Percentiles rank a stretch among this genome's conserved stretches.
Evolutionary conservation across 2,113 vertebrate species (phyloP).

Genomic region (Gallinago undulata): DNA sequence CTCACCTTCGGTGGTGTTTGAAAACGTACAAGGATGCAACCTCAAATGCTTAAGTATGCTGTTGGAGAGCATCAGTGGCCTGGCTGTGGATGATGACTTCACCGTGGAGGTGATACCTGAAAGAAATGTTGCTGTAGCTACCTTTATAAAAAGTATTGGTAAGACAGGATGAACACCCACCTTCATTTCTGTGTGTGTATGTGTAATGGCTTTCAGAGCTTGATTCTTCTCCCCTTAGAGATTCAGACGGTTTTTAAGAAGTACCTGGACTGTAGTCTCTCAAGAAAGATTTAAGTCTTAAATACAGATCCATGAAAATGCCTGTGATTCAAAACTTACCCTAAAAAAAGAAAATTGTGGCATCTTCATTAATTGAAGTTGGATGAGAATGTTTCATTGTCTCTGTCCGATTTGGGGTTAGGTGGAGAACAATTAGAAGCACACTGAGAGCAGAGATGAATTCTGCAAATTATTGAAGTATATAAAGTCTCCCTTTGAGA

Average conservation of each 20-base stretch:
- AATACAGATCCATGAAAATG: background rate
- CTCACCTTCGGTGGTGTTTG: slow-evolving; percentile 70
- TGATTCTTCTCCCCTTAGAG: background rate
- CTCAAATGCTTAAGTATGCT: slow-evolving; percentile 65
- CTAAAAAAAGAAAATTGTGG: background rate
- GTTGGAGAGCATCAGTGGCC: slow-evolving; percentile 76
- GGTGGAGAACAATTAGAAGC: background rate
- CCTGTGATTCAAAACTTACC: background rate
- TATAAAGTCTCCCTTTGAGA: background rate
- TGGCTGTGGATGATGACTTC: slow-evolving; percentile 50
- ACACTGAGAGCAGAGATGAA: background rate
- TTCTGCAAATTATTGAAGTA: background rate
- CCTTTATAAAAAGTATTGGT: slow-evolving; percentile 78
- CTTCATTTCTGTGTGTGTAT: background rate
- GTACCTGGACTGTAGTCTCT: background rate
- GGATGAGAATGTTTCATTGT: background rate
- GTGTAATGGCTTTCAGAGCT: background rate
- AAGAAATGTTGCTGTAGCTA: slow-evolving; percentile 69
- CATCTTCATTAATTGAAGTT: background rate
- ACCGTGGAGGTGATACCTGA: slow-evolving; percentile 81
- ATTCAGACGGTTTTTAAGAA: background rate
- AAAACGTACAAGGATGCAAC: slow-evolving; percentile 62
- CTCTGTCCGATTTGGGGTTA: background rate
- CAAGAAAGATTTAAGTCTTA: background rate
- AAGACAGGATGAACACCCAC: background rate